Conservation (phyloP, 2,113 vertebrate genomes). For the Myiopsitta monachus region DNA sequence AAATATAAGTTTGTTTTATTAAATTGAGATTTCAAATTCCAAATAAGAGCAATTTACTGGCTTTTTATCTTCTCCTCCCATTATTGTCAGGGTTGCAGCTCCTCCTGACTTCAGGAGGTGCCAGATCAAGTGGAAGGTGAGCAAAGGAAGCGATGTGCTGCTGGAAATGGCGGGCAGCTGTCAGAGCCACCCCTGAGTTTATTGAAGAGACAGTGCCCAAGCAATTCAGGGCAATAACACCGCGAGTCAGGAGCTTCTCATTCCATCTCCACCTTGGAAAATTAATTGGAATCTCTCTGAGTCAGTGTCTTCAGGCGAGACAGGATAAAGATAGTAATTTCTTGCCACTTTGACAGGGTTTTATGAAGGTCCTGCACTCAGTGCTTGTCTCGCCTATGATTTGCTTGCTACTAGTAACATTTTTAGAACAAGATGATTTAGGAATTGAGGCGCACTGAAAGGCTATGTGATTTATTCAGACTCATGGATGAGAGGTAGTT, state of each 20-base stretch:
- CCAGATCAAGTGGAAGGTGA: not conserved
- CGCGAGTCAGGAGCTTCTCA: not conserved
- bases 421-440: not conserved
- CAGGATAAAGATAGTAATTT: not conserved
- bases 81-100: not conserved
- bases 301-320: not conserved
- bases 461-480: not conserved
- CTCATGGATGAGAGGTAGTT: not conserved
- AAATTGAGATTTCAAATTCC: not conserved
- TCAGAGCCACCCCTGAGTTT: not conserved
- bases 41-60: not conserved
- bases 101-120: not conserved
- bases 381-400: not conserved
- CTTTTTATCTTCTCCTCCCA: not conserved
- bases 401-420: not conserved
- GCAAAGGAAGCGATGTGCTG: not conserved
- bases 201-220: not conserved
- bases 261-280: not conserved
- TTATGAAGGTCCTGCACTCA: not conserved
- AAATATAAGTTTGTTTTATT: not conserved
- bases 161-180: not conserved
- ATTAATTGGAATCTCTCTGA: not conserved
- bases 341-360: not conserved
- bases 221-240: not conserved
- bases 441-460: not conserved